Base-by-base conservation (phyloP, 2,888 invertebrate genomes). In the Parochlus steinenii region DNA sequence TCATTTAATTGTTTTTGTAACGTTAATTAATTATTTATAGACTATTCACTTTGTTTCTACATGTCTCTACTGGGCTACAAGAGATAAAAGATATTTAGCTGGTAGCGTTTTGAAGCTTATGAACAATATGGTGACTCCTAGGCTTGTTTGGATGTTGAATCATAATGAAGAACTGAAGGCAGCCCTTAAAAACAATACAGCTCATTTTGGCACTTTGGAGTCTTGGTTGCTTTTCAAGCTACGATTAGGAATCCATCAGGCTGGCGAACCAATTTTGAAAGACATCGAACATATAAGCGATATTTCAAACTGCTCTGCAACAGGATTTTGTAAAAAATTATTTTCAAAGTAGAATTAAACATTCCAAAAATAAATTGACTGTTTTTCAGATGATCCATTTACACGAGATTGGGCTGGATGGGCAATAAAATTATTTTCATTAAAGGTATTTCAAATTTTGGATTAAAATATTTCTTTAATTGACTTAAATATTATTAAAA, bases 351-450 rank as follows among this genome's bases (percentile, higher is more conserved):
- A n/a, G n/a, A n/a, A n/a, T n/a, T n/a, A n/a, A n/a, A n/a, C n/a
- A n/a, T n/a, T n/a, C n/a, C n/a, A n/a, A n/a, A n/a, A n/a, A n/a
- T n/a, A n/a, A n/a, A n/a, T n/a, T n/a, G n/a, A n/a, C n/a, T n/a
- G n/a, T n/a, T n/a, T n/a, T n/a, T n/a, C n/a, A n/a, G n/a, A 71
- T 55, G 95, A 97, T 56, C 92, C 93, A 0, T 97, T 87, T 54
- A 73, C 77, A 41, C 66, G 83, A 62, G 63, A 71, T 41, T 97
- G 93, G 90, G 82, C 85, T 0, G 62, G 61, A 6, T 74, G 74
- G 66, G 71, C 75, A 7, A 66, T 77, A 44, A 58, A 62, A 11
- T 51, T 87, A 22, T 70, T 90, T 45, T 69, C 71, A 39, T 71
- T 93, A 12, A 48, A 55, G 43, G 56, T 57, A 43, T 46, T 48